Evolutionary conservation across 2,797 vertebrate genomes (phyloP), one percentile per base, ranked within the genome.

Genomic region (Alectoris magna): DNA sequence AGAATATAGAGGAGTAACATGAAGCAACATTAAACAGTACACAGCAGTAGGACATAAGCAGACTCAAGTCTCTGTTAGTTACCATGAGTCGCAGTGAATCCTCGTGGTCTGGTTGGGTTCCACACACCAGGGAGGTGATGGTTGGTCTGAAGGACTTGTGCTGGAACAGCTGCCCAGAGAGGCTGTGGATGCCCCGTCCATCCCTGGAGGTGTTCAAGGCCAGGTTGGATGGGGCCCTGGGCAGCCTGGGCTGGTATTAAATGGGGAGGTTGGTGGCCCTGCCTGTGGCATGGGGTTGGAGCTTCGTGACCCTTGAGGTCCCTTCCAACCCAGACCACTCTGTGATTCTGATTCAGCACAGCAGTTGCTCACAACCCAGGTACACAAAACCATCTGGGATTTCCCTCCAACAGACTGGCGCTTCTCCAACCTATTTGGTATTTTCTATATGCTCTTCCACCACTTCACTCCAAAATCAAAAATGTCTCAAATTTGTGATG

Each of bases 341-440:
- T 49, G 7, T 24, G 48, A 49, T 24, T 49, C 48, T 49, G 48
- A 14, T 80, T 80, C 49, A 82, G 5, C 66, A 36, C 24, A 68
- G 26, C 0, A 0, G 7, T 23, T 19, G 53, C 62, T n/a, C 4
- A 7, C 3, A 64, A 48, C 43, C 0, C 18, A 1, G 62, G 3
- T 4, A 72, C 5, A 6, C 17, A 31, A 17, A 81, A 41, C 66
- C 38, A 68, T 26, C 1, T 16, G 17, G 14, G 11, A 53, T 21
- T 79, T 64, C 62, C 55, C 41, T 92, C 15, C 3, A 8, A 3
- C 8, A 14, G 36, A 51, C 6, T 48, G 15, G 4, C 43, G 6
- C 26, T 89, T 71, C 60, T 84, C 56, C 56, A 64, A 34, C 4
- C 36, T 49, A 24, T 15, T 55, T 14, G 16, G 38, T 38, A 64